These are phyloP conservation scores for Entomobrya multifasciata DNA, from an alignment of 2,888 invertebrate species.

Conservation along the genomic window DNA sequence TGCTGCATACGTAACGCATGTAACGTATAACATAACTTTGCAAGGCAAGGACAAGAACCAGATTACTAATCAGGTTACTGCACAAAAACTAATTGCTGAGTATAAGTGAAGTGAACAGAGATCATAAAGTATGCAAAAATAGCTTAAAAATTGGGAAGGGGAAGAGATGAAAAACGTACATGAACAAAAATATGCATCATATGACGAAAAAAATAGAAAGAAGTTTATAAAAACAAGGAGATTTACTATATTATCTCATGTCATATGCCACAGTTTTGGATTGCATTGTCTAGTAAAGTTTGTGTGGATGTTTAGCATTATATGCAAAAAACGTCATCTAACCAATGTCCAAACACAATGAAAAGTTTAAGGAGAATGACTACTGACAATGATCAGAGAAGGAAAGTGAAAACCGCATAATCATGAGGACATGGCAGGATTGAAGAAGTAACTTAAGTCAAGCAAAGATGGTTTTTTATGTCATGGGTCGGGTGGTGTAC, in stretches of 20 bases:
- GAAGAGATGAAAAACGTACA: background rate
- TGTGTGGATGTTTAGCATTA: too few relatives aligned
- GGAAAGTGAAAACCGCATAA: conserved; percentile 63
- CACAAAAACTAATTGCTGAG: conserved; percentile 58
- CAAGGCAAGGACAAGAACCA: conserved; percentile 68
- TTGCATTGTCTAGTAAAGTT: too few relatives aligned
- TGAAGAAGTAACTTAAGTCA: conserved; percentile 38
- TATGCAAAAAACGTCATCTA: too few relatives aligned
- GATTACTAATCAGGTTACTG: conserved; percentile 70
- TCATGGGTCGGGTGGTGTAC: conserved; percentile 59
- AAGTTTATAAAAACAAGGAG: too few relatives aligned
- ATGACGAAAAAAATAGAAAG: too few relatives aligned
- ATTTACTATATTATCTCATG: too few relatives aligned
- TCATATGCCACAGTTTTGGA: too few relatives aligned
- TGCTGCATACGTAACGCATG: background rate
- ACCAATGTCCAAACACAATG: background rate
- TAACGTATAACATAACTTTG: background rate
- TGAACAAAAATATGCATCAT: too few relatives aligned
- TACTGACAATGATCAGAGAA: background rate
- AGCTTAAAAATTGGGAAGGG: background rate
- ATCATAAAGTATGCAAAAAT: background rate
- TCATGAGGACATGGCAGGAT: conserved; percentile 34
- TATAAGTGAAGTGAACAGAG: conserved; percentile 13
- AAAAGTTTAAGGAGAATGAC: conserved; percentile 13
- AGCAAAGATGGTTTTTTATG: conserved; percentile 61